Evolutionary conservation across 2,888 invertebrate genomes (phyloP).

Genomic region (Adelognathus sp.): DNA sequence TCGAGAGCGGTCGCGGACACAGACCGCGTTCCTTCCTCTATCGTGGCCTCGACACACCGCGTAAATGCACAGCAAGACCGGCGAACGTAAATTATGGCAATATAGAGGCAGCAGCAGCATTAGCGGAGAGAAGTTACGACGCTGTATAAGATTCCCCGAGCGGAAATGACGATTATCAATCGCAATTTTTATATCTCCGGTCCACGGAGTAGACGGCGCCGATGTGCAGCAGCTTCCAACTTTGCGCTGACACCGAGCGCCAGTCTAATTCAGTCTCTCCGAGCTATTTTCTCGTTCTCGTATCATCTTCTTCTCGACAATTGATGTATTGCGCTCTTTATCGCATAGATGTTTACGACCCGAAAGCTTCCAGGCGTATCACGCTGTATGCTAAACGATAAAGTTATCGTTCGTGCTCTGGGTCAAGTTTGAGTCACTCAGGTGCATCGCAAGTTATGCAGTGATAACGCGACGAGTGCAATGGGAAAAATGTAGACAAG

Average conservation of each 20-base stretch:
- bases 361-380: no score
- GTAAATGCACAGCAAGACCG: not conserved
- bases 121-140: constrained; percentile 1
- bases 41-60: not conserved
- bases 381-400: no score
- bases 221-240: not conserved
- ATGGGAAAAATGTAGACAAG: no score
- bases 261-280: constrained; percentile 6
- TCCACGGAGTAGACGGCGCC: constrained; percentile 1
- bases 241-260: not conserved
- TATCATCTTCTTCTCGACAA: no score
- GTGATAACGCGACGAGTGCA: no score
- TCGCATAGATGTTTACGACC: no score
- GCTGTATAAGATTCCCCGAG: constrained; percentile 29
- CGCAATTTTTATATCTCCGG: constrained; percentile 20
- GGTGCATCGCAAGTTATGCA: no score
- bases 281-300: no score
- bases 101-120: constrained; percentile 3
- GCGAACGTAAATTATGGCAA: constrained; percentile 30
- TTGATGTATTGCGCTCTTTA: no score
- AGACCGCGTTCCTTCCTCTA: constrained; percentile 34
- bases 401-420: no score
- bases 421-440: no score
- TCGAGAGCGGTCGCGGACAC: constrained; percentile 1
- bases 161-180: constrained; percentile 47